Evolutionary conservation across 2,113 vertebrate genomes (phyloP), one percentile per base, ranked within the genome.

Genomic region (Channa argus): DNA sequence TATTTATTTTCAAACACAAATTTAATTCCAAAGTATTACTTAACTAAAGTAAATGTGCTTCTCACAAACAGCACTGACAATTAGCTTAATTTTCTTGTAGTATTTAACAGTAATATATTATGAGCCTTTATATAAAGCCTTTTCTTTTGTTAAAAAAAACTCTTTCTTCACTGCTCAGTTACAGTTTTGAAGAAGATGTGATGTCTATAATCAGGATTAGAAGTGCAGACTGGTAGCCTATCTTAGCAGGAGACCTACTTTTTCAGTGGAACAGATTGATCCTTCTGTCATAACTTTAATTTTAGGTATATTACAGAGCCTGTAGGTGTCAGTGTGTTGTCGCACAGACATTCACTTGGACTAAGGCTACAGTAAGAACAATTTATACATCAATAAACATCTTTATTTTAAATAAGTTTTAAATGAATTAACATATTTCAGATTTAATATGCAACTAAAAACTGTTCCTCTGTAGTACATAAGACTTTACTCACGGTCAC

Each of bases 241-340:
- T 38, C 36, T 47, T 47, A 77, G 52, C 56, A 49, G 34, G 43
- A 72, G 56, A 67, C 69, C 50, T 71, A 71, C 52, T 71, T 74
- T 50, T 72, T 73, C 68, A 65, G 62, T 82, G 44, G 55, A 73
- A 78, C 65, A 56, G 65, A 78, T 24, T 12, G 37, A 53, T 62
- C 39, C 53, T 56, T 78, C 38, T 55, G 56, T 43, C 56, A 39
- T 33, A 59, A 41, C 53, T 73, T 63, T 39, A 45, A 59, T 63
- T 65, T 12, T 9, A 8, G 43, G 5, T 43, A 5, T 55, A 60
- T 64, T 41, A 45, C 45, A 14, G 12, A 63, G 38, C 37, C 36
- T 67, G 4, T 37, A 49, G 34, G 70, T 61, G 45, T 8, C 36
- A 43, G 68, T 15, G 58, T 24, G 24, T 24, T 24, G 24, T 15